A percentile compares a stretch with the other conserved stretches of the same genome.
Conservation (phyloP, 1,140 invertebrate genomes). For the Dreissena rostriformis region DNA sequence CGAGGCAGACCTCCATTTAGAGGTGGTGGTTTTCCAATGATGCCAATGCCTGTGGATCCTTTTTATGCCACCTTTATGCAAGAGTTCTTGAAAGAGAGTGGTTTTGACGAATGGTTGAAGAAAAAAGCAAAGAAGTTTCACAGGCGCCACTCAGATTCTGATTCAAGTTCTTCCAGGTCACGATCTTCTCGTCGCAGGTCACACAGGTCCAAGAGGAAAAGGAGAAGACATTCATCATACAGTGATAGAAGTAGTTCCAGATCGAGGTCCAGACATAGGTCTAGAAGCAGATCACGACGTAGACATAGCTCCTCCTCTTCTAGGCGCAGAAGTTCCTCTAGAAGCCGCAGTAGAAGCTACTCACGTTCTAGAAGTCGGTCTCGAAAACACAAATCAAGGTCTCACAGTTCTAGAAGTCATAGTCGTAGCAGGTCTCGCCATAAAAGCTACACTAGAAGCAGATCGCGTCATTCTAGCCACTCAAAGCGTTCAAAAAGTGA, state of each 20-base stretch:
- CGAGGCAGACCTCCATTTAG: slow-evolving; percentile 27
- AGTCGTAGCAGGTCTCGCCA: slow-evolving; percentile 22
- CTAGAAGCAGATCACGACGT: slow-evolving; percentile 9
- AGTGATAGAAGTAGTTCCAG: slow-evolving; percentile 31
- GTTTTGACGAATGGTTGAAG: not conserved
- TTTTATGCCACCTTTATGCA: slow-evolving; percentile 34
- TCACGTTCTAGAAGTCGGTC: slow-evolving; percentile 42
- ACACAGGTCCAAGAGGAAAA: slow-evolving; percentile 20
- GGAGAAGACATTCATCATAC: slow-evolving; percentile 22
- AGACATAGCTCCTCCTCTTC: not conserved
- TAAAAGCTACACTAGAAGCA: slow-evolving; percentile 17
- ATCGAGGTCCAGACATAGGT: not conserved
- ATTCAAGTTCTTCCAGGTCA: slow-evolving; percentile 31
- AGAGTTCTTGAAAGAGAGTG: slow-evolving; percentile 10
- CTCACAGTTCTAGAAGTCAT: not conserved
- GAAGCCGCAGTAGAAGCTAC: slow-evolving; percentile 17
- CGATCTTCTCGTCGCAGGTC: slow-evolving; percentile 3
- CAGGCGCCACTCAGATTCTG: slow-evolving; percentile 27
- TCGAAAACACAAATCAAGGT: slow-evolving; percentile 14
- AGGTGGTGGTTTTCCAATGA: slow-evolving; percentile 13
- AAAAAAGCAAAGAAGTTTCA: slow-evolving; percentile 18
- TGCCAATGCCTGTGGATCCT: slow-evolving; percentile 35
- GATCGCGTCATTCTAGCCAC: not conserved
- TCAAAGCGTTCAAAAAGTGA: not conserved
- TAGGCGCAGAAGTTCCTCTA: slow-evolving; percentile 16